Conservation (phyloP, 2,113 vertebrate species). For the Speoplatyrhinus poulsoni region DNA sequence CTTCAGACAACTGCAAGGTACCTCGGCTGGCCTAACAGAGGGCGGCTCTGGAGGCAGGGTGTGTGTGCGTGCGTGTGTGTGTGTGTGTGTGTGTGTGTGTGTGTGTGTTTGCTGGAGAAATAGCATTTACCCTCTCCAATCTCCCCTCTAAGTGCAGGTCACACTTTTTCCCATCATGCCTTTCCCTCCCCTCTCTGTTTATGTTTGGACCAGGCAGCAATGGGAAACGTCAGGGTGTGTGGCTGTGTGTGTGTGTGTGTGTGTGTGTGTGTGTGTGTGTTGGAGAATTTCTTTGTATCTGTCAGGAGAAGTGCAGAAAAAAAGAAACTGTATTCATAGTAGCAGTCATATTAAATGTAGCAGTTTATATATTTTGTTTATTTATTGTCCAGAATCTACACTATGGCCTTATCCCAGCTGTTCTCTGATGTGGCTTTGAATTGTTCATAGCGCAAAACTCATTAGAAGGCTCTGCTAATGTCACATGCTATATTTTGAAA, state of each 20-base stretch:
- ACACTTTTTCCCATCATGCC: slow-evolving; percentile 37
- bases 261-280: slow-evolving; percentile 16
- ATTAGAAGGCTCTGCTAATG: slow-evolving; percentile 50
- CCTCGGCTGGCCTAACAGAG: slow-evolving; percentile 4
- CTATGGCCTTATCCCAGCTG: slow-evolving; percentile 57
- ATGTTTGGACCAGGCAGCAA: slow-evolving; percentile 9
- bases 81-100: slow-evolving; percentile 5
- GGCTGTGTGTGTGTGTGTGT: slow-evolving; percentile 23
- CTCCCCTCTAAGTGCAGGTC: slow-evolving; percentile 20
- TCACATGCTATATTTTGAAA: too few relatives aligned
- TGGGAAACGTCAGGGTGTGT: slow-evolving; percentile 2
- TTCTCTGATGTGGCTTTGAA: slow-evolving; percentile 62
- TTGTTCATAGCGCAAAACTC: slow-evolving; percentile 62
- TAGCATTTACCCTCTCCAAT: not conserved
- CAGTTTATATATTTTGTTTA: slow-evolving; percentile 45
- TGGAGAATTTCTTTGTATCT: slow-evolving; percentile 31
- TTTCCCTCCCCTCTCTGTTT: slow-evolving; percentile 37
- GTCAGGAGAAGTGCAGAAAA: slow-evolving; percentile 15
- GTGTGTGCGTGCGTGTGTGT: slow-evolving; percentile 3
- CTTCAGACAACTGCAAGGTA: slow-evolving; percentile 84
- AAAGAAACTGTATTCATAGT: not conserved
- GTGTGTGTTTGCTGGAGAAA: not conserved
- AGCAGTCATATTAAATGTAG: slow-evolving; percentile 32
- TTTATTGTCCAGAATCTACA: slow-evolving; percentile 57
- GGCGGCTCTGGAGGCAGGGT: not conserved